Evolutionary conservation across 2,888 invertebrate species (phyloP).

Genomic region (Nomada goodeniana): DNA sequence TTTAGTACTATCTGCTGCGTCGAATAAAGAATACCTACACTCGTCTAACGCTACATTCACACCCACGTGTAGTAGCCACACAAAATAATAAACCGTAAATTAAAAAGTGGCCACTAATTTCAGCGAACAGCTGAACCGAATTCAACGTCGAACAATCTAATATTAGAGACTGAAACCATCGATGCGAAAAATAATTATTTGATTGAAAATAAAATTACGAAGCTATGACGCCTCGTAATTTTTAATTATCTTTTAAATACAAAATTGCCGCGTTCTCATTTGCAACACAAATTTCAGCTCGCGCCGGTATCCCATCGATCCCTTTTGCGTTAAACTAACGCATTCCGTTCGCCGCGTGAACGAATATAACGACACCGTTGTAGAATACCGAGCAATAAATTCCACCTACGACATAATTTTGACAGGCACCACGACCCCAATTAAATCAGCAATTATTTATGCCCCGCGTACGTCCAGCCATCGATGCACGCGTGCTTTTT

Average conservation of each 20-base stretch:
- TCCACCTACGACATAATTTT: slow-evolving; percentile 32
- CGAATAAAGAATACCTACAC: no score
- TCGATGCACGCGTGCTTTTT: slow-evolving; percentile 20
- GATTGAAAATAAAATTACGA: no score
- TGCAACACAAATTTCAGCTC: not conserved
- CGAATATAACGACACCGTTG: slow-evolving; percentile 30
- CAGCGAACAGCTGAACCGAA: no score
- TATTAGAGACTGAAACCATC: no score
- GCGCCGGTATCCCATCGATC: slow-evolving; percentile 9
- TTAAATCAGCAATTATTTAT: slow-evolving; percentile 47
- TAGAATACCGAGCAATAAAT: slow-evolving; percentile 24
- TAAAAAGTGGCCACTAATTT: no score
- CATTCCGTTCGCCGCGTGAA: not conserved
- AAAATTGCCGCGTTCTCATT: not conserved
- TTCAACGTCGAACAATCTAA: no score
- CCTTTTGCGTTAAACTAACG: slow-evolving; percentile 12
- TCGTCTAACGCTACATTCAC: no score
- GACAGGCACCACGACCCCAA: slow-evolving; percentile 25
- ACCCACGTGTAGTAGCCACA: no score
- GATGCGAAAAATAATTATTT: no score
- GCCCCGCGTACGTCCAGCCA: slow-evolving; percentile 13
- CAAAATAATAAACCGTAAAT: no score
- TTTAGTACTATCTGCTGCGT: no score
- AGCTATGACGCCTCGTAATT: no score
- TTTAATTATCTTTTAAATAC: not conserved